Base-by-base conservation (phyloP, 2,888 invertebrate species). In the Calephelis perditalis region DNA sequence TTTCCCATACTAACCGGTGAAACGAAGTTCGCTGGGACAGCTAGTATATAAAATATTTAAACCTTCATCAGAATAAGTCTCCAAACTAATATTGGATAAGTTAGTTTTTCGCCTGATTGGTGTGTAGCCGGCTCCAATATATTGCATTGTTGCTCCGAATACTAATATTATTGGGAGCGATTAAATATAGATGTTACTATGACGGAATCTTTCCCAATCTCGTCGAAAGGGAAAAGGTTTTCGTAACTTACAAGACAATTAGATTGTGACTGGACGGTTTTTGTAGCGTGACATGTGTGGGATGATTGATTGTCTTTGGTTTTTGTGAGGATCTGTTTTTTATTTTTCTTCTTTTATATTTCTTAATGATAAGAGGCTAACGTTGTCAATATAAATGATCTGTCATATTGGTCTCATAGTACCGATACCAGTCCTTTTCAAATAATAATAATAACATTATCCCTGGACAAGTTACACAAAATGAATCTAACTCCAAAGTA, bases 21-120 rank as follows among this genome's bases (percentile, higher is more conserved):
- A n/a, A n/a, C n/a, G n/a, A n/a, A n/a, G n/a, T n/a, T n/a, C n/a
- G n/a, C n/a, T n/a, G n/a, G n/a, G n/a, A n/a, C n/a, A n/a, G n/a
- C n/a, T n/a, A n/a, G n/a, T n/a, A n/a, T n/a, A n/a, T n/a, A n/a
- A n/a, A n/a, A n/a, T n/a, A 12, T 62, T 60, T 52, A 60, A 52
- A 40, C n/a, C 9, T 6, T 3, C 52, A 15, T 54, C 15, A 58
- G 61, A 66, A 65, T 66, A 63, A 45, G 15, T 9, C 60, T 45
- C 59, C 57, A 26, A 65, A 63, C 64, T 65, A 77, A 83, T 86
- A 86, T 86, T 86, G 84, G 81, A 79, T 83, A 85, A 83, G 81
- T 85, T 84, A 76, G 79, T 79, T 79, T 79, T 76, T 78, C 79
- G 77, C 75, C 76, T 84, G 86, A 84, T 86, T 85, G 85, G 82